Evolutionary conservation across 2,113 vertebrate species (phyloP), one percentile per base, ranked within the genome.

Genomic region (Castor canadensis): DNA sequence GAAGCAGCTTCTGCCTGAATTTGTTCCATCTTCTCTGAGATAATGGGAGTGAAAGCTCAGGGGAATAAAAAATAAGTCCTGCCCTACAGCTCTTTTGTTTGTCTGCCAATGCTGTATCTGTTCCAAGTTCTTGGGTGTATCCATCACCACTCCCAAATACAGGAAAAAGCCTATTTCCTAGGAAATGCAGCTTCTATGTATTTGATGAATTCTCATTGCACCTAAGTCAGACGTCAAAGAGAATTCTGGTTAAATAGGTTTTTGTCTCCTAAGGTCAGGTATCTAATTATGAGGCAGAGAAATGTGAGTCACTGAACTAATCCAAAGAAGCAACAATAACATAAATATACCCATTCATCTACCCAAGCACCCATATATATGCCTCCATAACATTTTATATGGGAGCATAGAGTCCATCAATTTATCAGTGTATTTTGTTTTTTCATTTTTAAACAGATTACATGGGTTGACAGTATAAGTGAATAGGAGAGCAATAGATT

Each of bases 31-130:
- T 94, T 97, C 81, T 84, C 79, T 12, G 71, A 96, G 94, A 98
- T 93, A 96, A 96, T 87, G 66, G 83, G 82, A 93, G 40, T 90
- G 60, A 77, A 89, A 81, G 82, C 94, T 92, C 86, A 91, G 64
- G 72, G 58, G 94, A 95, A 96, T 77, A 94, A 96, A 95, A 95
- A 95, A 91, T 96, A 97, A 96, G 96, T 96, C 79, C 94, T 96
- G 85, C 84, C 91, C 75, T 79, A 73, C 56, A 93, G 86, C 91
- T 72, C 95, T 89, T 96, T 96, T 96, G 93, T 93, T 92, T 92
- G 75, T 73, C 66, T 81, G 86, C 91, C 88, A 95, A 22, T 24
- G 58, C 58, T 95, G 47, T 87, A 89, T 80, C 91, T 96, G 80
- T 89, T 96, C 81, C 56, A 93, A 94, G 54, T 90, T 88, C 90